Evolutionary conservation across 1,140 invertebrate genomes (phyloP), one percentile per base, ranked within the genome.

Genomic region (Apolygus lucorum): DNA sequence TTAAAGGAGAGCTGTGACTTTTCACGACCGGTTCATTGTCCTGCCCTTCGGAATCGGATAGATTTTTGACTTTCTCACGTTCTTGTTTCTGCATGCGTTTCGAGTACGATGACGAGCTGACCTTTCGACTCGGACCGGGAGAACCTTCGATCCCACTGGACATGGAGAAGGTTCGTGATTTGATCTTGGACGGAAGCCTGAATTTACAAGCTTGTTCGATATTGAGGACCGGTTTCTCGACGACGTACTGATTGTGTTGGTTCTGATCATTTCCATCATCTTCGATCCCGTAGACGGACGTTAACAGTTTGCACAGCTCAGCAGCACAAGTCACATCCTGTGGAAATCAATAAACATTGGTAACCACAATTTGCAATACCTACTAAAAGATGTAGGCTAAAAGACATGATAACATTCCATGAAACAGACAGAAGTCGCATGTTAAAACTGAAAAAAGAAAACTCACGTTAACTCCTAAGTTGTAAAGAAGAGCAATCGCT

Each of bases 381-480:
- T n/a, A n/a, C n/a, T n/a, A n/a, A n/a, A n/a, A n/a, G n/a, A n/a
- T n/a, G n/a, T n/a, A n/a, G n/a, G n/a, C n/a, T n/a, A n/a, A n/a
- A n/a, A n/a, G n/a, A n/a, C n/a, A n/a, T n/a, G n/a, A n/a, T n/a
- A n/a, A n/a, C n/a, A n/a, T n/a, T n/a, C n/a, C n/a, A n/a, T n/a
- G n/a, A n/a, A n/a, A n/a, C n/a, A n/a, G n/a, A n/a, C n/a, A n/a
- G n/a, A n/a, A n/a, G n/a, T n/a, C n/a, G n/a, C n/a, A n/a, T n/a
- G n/a, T n/a, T n/a, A n/a, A n/a, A n/a, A n/a, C n/a, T n/a, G n/a
- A n/a, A n/a, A 72, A 42, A 42, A 49, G 26, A 67, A 34, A 63
- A 54, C 71, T 74, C 72, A 84, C 83, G 78, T 83, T 78, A 21
- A 85, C 82, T 1, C 84, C 85, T 2, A 87, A 74, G 0, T 82